Percentiles rank a stretch among this genome's conserved stretches.
Evolutionary conservation across 2,113 vertebrate genomes (phyloP).

Genomic region (Paraplagusia blochii): DNA sequence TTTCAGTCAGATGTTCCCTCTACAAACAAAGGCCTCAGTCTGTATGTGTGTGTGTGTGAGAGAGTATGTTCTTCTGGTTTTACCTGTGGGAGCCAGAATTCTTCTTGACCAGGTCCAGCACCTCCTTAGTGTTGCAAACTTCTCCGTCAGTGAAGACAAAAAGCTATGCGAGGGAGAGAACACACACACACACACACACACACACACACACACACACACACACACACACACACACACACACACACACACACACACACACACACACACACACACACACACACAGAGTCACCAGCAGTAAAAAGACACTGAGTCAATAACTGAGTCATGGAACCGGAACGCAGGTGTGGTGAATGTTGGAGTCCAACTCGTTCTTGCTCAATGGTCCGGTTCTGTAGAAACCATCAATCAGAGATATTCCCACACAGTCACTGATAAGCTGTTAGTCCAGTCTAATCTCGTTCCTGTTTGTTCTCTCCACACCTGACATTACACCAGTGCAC

Average conservation of each 20-base stretch:
- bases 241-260: not conserved
- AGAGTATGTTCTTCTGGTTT: too few relatives aligned
- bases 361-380: not conserved
- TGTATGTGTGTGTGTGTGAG: too few relatives aligned
- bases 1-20: too few relatives aligned
- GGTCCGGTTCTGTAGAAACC: not conserved
- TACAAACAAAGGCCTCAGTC: too few relatives aligned
- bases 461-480: too few relatives aligned
- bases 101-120: conserved; percentile 74
- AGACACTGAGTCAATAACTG: not conserved
- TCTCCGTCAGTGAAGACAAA: conserved; percentile 90
- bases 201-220: not conserved
- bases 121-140: conserved; percentile 75
- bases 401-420: not conserved
- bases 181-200: not conserved
- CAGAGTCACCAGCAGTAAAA: not conserved
- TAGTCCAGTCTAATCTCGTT: too few relatives aligned
- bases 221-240: not conserved
- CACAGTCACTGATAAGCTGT: not conserved
- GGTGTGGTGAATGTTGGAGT: not conserved
- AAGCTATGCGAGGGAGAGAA: conserved; percentile 63
- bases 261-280: not conserved
- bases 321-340: too few relatives aligned
- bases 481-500: too few relatives aligned
- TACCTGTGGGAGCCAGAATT: conserved; percentile 79